Conservation (phyloP, 2,113 vertebrate species). For the Proteles cristata region DNA sequence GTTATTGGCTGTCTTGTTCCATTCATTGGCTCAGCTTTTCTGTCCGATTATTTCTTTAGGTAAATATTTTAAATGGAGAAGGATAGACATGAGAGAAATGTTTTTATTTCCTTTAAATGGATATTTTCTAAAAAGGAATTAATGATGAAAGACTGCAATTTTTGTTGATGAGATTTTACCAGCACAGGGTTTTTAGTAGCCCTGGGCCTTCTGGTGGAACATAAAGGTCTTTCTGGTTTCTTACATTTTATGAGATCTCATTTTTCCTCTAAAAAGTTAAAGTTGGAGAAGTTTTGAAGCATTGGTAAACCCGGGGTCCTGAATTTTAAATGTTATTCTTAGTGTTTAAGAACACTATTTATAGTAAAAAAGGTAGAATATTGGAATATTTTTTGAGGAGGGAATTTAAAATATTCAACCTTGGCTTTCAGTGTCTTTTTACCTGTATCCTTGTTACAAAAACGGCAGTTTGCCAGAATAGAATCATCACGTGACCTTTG, state of each 20-base stretch:
- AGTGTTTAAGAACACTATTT: background rate
- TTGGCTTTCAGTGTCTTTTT: background rate
- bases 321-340: conserved; percentile 1
- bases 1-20: background rate
- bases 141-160: background rate
- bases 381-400: background rate
- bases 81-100: background rate
- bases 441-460: background rate
- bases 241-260: background rate
- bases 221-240: background rate
- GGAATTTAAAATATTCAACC: background rate
- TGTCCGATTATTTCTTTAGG: background rate
- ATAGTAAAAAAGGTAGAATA: background rate
- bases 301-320: background rate
- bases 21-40: background rate
- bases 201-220: background rate
- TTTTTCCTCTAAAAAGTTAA: background rate
- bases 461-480: background rate
- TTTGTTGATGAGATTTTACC: background rate
- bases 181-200: background rate
- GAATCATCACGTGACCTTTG: background rate
- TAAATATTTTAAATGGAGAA: conserved; percentile 22
- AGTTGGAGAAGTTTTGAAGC: background rate
- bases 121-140: background rate
- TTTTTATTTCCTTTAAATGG: conserved; percentile 17